A percentile compares a stretch with the other conserved stretches of the same genome.
These are phyloP conservation scores for Barypeithes pellucidus DNA, from an alignment of 2,888 invertebrate genomes.

Conservation along the genomic window DNA sequence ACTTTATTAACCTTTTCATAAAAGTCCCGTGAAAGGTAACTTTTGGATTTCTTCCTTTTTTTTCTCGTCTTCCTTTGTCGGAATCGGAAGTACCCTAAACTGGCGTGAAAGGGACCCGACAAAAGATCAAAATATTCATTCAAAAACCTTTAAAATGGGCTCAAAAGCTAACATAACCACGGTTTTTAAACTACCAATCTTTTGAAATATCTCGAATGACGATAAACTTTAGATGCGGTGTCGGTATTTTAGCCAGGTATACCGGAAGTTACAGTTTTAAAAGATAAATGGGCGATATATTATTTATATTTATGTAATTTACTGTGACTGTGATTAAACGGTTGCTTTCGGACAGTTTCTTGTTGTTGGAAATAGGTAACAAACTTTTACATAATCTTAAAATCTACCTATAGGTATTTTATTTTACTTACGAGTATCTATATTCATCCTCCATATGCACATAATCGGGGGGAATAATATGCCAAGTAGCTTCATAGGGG, in stretches of 20 bases:
- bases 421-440: constrained; percentile 76
- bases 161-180: constrained; percentile 49
- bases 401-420: not conserved
- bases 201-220: constrained; percentile 16
- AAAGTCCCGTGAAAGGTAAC: not conserved
- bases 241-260: constrained; percentile 5
- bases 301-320: constrained; percentile 21
- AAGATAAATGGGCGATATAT: not conserved
- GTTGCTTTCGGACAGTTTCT: no score
- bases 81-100: constrained; percentile 45
- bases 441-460: constrained; percentile 81
- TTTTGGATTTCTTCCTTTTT: constrained; percentile 17
- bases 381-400: no score
- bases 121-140: constrained; percentile 41
- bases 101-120: constrained; percentile 41
- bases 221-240: constrained; percentile 11
- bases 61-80: constrained; percentile 11
- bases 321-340: not conserved
- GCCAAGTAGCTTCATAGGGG: constrained; percentile 78
- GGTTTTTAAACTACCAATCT: constrained; percentile 26
- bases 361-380: no score
- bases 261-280: constrained; percentile 11
- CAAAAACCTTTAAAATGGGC: constrained; percentile 36
- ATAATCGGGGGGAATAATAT: constrained; percentile 82
- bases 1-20: no score